Evolutionary conservation across 1,140 invertebrate genomes (phyloP), one percentile per base, ranked within the genome.

Genomic region (Gonioctena quinquepunctata): DNA sequence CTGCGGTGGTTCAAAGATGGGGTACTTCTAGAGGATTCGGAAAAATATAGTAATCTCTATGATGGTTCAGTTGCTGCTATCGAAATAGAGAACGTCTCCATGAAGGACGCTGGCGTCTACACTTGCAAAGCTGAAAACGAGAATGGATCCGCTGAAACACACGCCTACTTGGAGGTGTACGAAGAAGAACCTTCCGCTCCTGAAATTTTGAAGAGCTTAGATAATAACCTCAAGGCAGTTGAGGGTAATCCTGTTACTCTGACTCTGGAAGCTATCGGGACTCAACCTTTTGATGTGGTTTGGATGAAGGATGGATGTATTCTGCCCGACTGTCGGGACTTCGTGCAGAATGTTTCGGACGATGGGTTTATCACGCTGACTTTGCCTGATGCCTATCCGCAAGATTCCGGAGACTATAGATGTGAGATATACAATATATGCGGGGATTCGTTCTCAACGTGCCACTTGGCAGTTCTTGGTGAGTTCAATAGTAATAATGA

Each of bases 231-330:
- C 48, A 50, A 61, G 2, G 42, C 50, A 1, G 18, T 54, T 0
- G 73, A 76, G 67, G 77, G 79, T 13, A 48, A 49, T 21, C 49
- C 66, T 18, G 60, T 76, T n/a, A 62, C 27, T 13, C 66, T 82
- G 56, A 49, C 68, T 33, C 6, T 76, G 6, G 70, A 71, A 22
- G 69, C 75, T 18, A 70, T 21, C 11, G 90, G 89, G 27, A 84
- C 84, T 75, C 85, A 87, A 64, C 90, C 91, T 7, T 88, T 91
- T 61, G 87, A 87, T 21, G 87, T 93, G 8, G 78, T 87, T 25
- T 95, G 93, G 93, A 85, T 89, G 26, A 90, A 90, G 75, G 89
- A 93, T 75, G 89, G 88, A 21, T 86, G 88, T 71, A 85, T 89
- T 50, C 81, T 95, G 21, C 84, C 86, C n/a, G 87, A 93, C 76